Evolutionary conservation across 2,888 invertebrate genomes (phyloP), one percentile per base, ranked within the genome.

Genomic region (Drosophila meridionalis): DNA sequence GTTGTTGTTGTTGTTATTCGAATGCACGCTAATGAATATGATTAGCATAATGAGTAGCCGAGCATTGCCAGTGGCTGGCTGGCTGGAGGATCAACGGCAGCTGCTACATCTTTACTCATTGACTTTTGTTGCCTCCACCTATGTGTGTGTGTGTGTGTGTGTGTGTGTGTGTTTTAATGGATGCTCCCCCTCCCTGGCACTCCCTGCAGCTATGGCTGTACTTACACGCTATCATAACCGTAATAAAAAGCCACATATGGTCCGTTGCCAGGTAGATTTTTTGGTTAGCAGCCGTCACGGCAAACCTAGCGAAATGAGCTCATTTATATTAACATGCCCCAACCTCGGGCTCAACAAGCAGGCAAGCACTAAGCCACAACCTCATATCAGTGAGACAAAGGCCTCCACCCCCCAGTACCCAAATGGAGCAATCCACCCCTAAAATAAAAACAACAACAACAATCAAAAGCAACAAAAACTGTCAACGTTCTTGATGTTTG

Each of bases 151-250:
- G 14, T 40, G 14, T 40, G 11, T 12, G 4, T 36, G 57, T 53
- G 52, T 52, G 45, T 57, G 57, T 58, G 7, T 38, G 4, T 56
- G 6, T 72, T 67, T 70, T 78, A 71, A 80, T 69, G 70, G 42
- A 34, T 52, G 52, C 32, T n/a, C n/a, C 6, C 45, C 26, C 36
- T 3, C 14, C 30, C 48, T 2, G 4, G 4, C 30, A 14, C 32
- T 32, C 57, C 43, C 68, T 68, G 57, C 56, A 60, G 83, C 87
- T 4, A 32, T 20, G 32, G 32, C 32, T 57, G 57, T 34, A 83
- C 87, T 86, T 88, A 83, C 82, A 81, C 82, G 82, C 81, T 81
- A 88, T 83, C 84, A 85, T 83, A 87, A 85, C 68, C 76, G 84
- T 70, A 82, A 82, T 81, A 81, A 85, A 85, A 86, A 87, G 80